A percentile compares a stretch with the other conserved stretches of the same genome.
phyloP scores from a whole-genome alignment of 2,113 vertebrate genomes.

The Eolophus roseicapilla region DNA sequence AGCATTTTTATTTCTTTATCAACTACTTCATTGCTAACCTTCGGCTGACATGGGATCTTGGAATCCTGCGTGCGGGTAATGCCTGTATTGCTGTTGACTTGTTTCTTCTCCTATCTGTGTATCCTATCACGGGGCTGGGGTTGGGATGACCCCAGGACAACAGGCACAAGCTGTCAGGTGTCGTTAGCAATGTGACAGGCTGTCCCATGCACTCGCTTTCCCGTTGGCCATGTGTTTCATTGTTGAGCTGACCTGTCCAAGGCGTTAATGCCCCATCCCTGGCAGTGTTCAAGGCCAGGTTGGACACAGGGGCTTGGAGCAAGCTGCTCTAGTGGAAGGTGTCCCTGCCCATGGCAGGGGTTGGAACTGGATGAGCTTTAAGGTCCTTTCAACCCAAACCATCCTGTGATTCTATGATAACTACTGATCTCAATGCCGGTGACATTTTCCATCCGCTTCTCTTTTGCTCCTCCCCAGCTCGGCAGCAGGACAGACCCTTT shows the following conservation, averaged over 20 bases:
- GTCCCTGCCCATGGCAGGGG: not conserved
- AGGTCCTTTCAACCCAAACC: not conserved
- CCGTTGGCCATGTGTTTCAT: not conserved
- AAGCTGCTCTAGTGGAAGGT: not conserved
- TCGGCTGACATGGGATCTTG: accelerated
- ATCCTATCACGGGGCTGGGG: accelerated
- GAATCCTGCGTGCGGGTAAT: accelerated
- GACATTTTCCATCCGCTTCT: not conserved
- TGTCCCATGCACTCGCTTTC: not conserved
- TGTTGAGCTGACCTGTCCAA: not conserved
- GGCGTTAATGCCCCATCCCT: not conserved
- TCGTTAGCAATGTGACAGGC: not conserved
- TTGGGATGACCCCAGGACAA: not conserved
- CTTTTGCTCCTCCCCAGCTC: not conserved
- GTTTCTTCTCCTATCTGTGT: not conserved
- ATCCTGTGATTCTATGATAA: not conserved
- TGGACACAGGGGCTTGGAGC: not conserved
- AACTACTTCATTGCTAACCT: not conserved
- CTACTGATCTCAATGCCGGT: not conserved
- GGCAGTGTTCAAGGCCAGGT: not conserved
- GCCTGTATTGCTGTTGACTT: accelerated
- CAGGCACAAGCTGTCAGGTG: not conserved
- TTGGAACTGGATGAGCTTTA: not conserved
- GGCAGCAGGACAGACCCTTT: not conserved
- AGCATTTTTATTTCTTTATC: not conserved